Base-by-base conservation (phyloP, 2,797 vertebrate species). In the Paratrypauchen microcephalus region DNA sequence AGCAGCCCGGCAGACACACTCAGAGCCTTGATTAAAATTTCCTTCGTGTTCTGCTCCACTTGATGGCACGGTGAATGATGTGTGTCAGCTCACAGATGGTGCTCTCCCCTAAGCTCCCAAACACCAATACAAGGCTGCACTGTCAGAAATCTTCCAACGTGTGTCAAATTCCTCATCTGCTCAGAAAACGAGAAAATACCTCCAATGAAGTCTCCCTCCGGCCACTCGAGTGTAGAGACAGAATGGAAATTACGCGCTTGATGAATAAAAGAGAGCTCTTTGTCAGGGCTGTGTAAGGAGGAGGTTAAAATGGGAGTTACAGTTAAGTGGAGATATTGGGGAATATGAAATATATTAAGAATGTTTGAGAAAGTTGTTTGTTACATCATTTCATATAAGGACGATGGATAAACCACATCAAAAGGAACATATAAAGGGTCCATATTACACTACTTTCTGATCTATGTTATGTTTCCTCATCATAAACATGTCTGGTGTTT, bases 21-120 rank as follows among this genome's bases (percentile, higher is more conserved):
- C 88, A 83, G 87, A 88, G 75, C 78, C 77, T 90, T 92, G 89
- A 93, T 93, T 93, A 91, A 92, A 91, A 92, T 92, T 72, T 85
- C 85, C 74, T 77, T 77, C 78, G 68, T 85, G 87, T 89, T 89
- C 87, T 81, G 85, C 90, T 88, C 83, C 78, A 82, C 65, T 78
- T 77, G 77, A 69, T 81, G 78, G 76, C 72, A 78, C 54, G 70
- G 65, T 85, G 84, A 88, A 86, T 84, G 81, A 89, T 88, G 84
- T 85, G 80, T 79, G 79, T 85, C 83, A 75, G 6, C 77, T 73
- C 77, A 82, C 84, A 88, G 82, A 79, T 86, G 82, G 83, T 70
- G 80, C 80, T 62, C 61, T 62, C 32, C 68, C 15, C 63, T 47
- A 52, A 66, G 54, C 55, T 68, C 62, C 64, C 28, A 62, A 65